phyloP scores from a whole-genome alignment of 2,888 invertebrate species.

The Petrolisthes manimaculis region DNA sequence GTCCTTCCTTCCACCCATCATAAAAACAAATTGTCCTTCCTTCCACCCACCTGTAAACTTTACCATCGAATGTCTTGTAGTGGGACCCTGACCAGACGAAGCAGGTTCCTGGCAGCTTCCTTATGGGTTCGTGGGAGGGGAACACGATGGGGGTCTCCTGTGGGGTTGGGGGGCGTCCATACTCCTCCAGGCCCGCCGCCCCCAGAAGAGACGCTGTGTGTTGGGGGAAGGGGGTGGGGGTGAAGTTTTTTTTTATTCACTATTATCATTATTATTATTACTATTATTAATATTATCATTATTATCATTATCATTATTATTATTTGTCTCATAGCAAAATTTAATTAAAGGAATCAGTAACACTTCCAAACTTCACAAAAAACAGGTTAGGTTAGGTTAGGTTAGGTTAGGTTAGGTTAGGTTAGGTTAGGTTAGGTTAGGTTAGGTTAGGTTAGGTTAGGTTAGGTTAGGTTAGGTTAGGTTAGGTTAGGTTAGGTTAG shows the following conservation, averaged over 20 bases:
- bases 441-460: too few species aligned
- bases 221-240: not conserved
- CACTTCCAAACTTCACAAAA: too few species aligned
- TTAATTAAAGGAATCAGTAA: too few species aligned
- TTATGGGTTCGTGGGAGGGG: slow-evolving; percentile 6
- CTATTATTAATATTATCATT: too few species aligned
- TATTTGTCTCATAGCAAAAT: too few species aligned
- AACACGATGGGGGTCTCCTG: not conserved
- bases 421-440: too few species aligned
- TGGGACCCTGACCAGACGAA: slow-evolving; percentile 76
- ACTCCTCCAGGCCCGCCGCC: not conserved
- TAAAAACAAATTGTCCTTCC: not conserved
- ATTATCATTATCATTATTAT: too few species aligned
- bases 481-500: too few species aligned
- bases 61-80: slow-evolving; percentile 81
- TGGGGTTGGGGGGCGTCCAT: not conserved
- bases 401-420: too few species aligned
- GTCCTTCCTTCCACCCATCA: not conserved
- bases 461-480: too few species aligned
- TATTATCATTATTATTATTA: not conserved
- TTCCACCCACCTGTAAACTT: slow-evolving; percentile 73
- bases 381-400: too few species aligned
- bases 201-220: too few species aligned
- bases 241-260: not conserved
- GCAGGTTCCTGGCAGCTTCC: slow-evolving; percentile 75